phyloP scores from a whole-genome alignment of 2,888 invertebrate species.

The Reticulitermes lucifugus region DNA sequence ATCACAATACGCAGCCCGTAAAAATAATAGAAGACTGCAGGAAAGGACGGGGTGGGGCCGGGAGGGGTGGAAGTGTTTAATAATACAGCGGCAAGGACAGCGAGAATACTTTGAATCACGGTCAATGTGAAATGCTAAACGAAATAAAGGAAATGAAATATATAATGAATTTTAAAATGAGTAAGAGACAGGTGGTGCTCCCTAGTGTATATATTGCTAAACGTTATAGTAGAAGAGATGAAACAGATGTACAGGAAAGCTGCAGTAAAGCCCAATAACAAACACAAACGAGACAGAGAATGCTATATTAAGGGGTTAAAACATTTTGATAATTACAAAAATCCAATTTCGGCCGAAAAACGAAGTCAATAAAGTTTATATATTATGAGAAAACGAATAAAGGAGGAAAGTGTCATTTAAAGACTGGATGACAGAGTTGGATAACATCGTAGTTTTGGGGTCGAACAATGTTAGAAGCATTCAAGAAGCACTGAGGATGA shows the following conservation, averaged over 20 bases:
- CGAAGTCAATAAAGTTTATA: too few species aligned
- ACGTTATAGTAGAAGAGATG: neutral
- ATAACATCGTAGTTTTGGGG: too few species aligned
- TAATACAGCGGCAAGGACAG: conserved; percentile 43
- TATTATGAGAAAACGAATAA: too few species aligned
- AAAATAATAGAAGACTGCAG: conserved; percentile 46
- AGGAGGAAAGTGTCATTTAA: too few species aligned
- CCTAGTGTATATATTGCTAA: conserved; percentile 5
- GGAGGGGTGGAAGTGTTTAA: conserved; percentile 46
- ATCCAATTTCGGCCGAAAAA: too few species aligned
- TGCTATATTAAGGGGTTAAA: neutral
- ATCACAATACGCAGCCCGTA: conserved; percentile 47
- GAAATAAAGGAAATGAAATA: conserved; percentile 45
- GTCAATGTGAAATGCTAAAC: conserved; percentile 19
- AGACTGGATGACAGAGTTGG: too few species aligned
- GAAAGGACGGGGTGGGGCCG: conserved; percentile 22
- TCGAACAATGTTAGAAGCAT: too few species aligned
- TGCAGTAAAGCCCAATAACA: conserved; percentile 10
- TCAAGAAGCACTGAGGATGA: too few species aligned
- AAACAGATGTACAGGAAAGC: conserved; percentile 22
- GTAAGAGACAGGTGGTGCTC: conserved; percentile 36
- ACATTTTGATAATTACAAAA: too few species aligned
- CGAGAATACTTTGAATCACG: conserved; percentile 5
- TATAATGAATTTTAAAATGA: conserved; percentile 46
- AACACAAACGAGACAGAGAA: conserved; percentile 1